Evolutionary conservation across 2,113 vertebrate genomes (phyloP), one percentile per base, ranked within the genome.

Genomic region (Erpornis zantholeuca): DNA sequence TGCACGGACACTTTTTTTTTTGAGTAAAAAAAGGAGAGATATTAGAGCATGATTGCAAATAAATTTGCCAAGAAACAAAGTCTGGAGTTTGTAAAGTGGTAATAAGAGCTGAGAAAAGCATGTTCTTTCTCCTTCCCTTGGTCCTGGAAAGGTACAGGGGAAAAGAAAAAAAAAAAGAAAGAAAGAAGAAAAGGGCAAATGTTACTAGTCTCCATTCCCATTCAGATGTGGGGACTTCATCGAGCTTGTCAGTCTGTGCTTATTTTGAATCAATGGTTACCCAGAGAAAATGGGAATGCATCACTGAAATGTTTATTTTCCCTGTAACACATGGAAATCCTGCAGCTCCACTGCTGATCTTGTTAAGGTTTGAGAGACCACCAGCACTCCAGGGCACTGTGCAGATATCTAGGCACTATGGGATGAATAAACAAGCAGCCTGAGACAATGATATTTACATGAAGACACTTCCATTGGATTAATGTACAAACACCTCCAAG

Each of bases 161-260:
- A n/a, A n/a, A n/a, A n/a, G n/a, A 0, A 10, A 7, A 8, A 6
- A 17, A 20, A 24, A 29, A 3, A 8, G 5, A 11, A 11, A 13
- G 2, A 7, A 19, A 35, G 12, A 8, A 24, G 22, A 68, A 16
- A 8, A 20, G 3, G 44, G 24, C 31, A 73, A 81, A 70, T 40
- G 3, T 59, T 27, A 73, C 7, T 23, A 49, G 8, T 50, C 56
- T 82, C 25, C 12, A 31, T 35, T 52, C 8, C 21, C 29, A 54
- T 59, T 61, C 27, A 59, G 35, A 44, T 57, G 8, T 73, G 31
- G 17, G 14, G 9, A 59, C 29, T 52, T 52, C 31, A 42, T 2
- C 52, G 10, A 72, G 24, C 22, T 25, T 86, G 22, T 42, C 44
- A 22, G 10, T 50, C 60, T 72, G n/a, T 2, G 1, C 47, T 40